These are phyloP conservation scores for Thera britannica DNA, from an alignment of 2,888 invertebrate species.

Conservation along the genomic window DNA sequence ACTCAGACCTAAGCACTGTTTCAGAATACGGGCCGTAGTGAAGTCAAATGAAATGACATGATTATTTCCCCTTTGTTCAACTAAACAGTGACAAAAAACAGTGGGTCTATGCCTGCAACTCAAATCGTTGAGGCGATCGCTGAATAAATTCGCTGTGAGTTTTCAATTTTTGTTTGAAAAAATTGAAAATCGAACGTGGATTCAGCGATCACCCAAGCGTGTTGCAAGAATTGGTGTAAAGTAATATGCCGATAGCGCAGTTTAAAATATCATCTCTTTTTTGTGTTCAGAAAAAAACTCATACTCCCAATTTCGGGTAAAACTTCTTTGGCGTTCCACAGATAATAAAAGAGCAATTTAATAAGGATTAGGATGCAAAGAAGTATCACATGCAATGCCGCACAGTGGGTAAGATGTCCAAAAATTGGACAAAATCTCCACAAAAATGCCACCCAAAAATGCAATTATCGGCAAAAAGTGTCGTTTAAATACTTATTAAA, in stretches of 20 bases:
- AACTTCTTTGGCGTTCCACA: constrained; percentile 3
- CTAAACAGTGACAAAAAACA: too few relatives aligned
- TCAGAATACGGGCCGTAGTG: too few relatives aligned
- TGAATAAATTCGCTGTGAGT: too few relatives aligned
- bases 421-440: constrained; percentile 34
- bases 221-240: too few relatives aligned
- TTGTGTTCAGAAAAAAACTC: neutral
- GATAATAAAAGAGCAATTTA: constrained; percentile 9
- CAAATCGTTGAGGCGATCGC: too few relatives aligned
- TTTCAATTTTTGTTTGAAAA: too few relatives aligned
- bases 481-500: constrained; percentile 40
- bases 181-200: too few relatives aligned
- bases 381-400: constrained; percentile 39
- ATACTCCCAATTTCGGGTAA: neutral
- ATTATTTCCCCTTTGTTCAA: too few relatives aligned
- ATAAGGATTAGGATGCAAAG: constrained; percentile 26
- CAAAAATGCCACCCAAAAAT: constrained; percentile 49
- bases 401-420: constrained; percentile 28
- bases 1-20: too few relatives aligned
- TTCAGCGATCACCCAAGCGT: too few relatives aligned
- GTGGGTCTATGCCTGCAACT: too few relatives aligned
- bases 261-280: neutral
- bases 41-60: too few relatives aligned
- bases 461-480: constrained; percentile 41
- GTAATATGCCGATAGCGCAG: neutral